Conservation (phyloP, 2,888 invertebrate species). For the Parnassius mnemosyne region DNA sequence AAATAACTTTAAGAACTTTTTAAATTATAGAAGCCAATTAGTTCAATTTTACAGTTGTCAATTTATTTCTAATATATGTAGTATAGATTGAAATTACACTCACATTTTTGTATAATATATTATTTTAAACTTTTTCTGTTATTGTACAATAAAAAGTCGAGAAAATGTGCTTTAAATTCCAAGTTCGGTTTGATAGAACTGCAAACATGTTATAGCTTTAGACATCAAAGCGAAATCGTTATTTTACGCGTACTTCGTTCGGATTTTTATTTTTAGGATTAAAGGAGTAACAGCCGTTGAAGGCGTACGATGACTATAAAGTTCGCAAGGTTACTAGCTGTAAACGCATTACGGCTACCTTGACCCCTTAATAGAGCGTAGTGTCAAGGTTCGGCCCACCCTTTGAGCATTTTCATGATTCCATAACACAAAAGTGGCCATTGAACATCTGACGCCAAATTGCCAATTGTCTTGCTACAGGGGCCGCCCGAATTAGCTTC, state of each 20-base stretch:
- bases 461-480: constrained; percentile 48
- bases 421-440: constrained; percentile 42
- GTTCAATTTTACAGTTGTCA: too few species aligned
- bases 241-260: constrained; percentile 39
- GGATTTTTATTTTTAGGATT: constrained; percentile 47
- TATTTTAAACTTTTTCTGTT: too few species aligned
- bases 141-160: constrained; percentile 21
- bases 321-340: constrained; percentile 52
- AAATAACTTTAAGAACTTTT: too few species aligned
- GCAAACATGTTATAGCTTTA: constrained; percentile 22
- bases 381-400: constrained; percentile 56
- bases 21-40: too few species aligned
- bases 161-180: constrained; percentile 14
- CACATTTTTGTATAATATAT: too few species aligned
- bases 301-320: constrained; percentile 55
- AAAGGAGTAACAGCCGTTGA: constrained; percentile 42
- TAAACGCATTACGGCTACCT: constrained; percentile 61
- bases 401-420: constrained; percentile 49
- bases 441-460: constrained; percentile 43
- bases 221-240: constrained; percentile 40
- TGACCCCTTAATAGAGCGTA: constrained; percentile 53
- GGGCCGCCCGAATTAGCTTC: constrained; percentile 44
- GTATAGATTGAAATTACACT: too few species aligned
- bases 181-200: constrained; percentile 11
- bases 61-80: too few species aligned